phyloP scores from a whole-genome alignment of 2,888 invertebrate genomes.

The Agelastica alni region DNA sequence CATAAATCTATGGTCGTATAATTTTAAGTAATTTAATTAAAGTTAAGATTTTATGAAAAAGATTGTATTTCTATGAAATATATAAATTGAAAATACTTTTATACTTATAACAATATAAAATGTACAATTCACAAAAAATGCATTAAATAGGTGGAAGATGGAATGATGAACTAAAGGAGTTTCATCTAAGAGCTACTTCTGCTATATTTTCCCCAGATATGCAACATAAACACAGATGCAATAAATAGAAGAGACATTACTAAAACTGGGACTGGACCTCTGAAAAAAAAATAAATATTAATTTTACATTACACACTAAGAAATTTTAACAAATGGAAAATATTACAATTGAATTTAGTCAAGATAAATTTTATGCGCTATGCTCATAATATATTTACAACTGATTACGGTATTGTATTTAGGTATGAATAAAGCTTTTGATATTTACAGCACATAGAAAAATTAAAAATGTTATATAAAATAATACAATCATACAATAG shows the following conservation, averaged over 20 bases:
- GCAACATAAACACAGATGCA: conserved; percentile 99
- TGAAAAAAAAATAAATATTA: conserved; percentile 59
- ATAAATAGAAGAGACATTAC: conserved; percentile 99
- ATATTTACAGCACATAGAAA: too few relatives aligned
- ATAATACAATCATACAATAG: too few relatives aligned
- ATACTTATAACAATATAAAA: conserved; percentile 42
- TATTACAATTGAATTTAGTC: too few relatives aligned
- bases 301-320: too few relatives aligned
- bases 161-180: conserved; percentile 42
- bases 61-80: conserved; percentile 31
- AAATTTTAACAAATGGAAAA: too few relatives aligned
- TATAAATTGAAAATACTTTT: conserved; percentile 30
- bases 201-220: conserved; percentile 99
- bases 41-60: conserved; percentile 9
- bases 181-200: conserved; percentile 54
- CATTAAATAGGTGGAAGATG: conserved; percentile 47
- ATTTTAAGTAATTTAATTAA: too few relatives aligned
- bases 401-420: too few relatives aligned
- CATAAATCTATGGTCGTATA: too few relatives aligned
- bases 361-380: too few relatives aligned
- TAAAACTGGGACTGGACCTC: conserved; percentile 98
- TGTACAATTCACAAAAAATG: conserved; percentile 46
- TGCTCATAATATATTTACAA: too few relatives aligned
- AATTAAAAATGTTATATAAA: too few relatives aligned
- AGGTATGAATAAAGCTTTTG: too few relatives aligned